Conservation (phyloP, 2,888 invertebrate genomes). For the Hyalella azteca region DNA sequence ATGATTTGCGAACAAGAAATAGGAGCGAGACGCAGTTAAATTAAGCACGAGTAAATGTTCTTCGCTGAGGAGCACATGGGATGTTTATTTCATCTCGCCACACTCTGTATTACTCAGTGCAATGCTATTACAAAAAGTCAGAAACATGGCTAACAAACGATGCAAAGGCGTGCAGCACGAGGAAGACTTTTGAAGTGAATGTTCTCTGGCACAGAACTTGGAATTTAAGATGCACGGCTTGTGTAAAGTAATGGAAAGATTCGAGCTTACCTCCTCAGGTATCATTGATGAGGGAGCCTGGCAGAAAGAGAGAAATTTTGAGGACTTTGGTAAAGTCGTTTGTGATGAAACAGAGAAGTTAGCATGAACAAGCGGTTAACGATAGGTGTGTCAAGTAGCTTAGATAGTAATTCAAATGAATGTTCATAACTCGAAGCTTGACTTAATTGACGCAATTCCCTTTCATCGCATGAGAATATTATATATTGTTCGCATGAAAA, state of each 20-base stretch:
- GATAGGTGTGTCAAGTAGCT: too few relatives aligned
- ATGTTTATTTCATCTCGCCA: neutral
- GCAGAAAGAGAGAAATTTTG: conserved; percentile 26
- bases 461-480: too few relatives aligned
- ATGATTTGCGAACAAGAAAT: too few relatives aligned
- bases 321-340: conserved; percentile 11
- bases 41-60: too few relatives aligned
- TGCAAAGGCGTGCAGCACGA: conserved; percentile 27
- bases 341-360: too few relatives aligned
- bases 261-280: conserved; percentile 34
- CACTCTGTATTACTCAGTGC: conserved; percentile 25
- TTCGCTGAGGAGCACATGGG: too few relatives aligned
- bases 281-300: conserved; percentile 21
- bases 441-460: too few relatives aligned
- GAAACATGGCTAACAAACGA: neutral
- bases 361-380: too few relatives aligned
- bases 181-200: conserved; percentile 13
- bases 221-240: conserved; percentile 8
- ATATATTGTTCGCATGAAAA: too few relatives aligned
- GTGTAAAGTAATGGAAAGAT: conserved; percentile 15
- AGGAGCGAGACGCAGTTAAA: too few relatives aligned
- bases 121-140: conserved; percentile 5
- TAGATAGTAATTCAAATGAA: too few relatives aligned
- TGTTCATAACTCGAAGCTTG: too few relatives aligned
- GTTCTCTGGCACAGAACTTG: neutral